Percentiles rank a stretch among this genome's conserved stretches.
These are phyloP conservation scores for Melanostoma scalare DNA, from an alignment of 2,888 invertebrate species.

Conservation along the genomic window DNA sequence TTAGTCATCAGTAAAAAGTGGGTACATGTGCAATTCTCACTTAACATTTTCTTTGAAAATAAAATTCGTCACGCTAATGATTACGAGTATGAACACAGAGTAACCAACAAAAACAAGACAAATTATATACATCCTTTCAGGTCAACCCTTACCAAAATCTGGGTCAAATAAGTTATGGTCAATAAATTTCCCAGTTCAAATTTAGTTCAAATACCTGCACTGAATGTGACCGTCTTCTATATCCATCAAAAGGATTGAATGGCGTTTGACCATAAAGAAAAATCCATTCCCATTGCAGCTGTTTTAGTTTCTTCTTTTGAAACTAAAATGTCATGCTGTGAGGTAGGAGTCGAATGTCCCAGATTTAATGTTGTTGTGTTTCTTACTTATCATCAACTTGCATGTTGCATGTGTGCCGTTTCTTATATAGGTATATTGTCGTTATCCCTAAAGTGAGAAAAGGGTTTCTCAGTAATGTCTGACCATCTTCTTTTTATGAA, in stretches of 20 bases:
- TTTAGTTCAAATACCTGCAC: slow-evolving; percentile 27
- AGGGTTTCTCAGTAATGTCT: slow-evolving; percentile 54
- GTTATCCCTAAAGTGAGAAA: slow-evolving; percentile 57
- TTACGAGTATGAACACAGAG: slow-evolving; percentile 31
- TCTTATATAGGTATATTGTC: slow-evolving; percentile 2
- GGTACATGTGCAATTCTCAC: slow-evolving; percentile 21
- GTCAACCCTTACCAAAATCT: slow-evolving; percentile 48
- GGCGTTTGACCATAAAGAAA: slow-evolving; percentile 38
- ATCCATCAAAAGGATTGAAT: slow-evolving; percentile 59
- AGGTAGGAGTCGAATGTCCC: slow-evolving; percentile 57
- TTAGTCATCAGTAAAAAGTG: neutral
- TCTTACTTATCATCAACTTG: slow-evolving; percentile 49
- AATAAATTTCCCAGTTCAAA: slow-evolving; percentile 54
- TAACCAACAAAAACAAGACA: slow-evolving; percentile 40
- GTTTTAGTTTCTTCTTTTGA: slow-evolving; percentile 15
- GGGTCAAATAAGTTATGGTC: slow-evolving; percentile 66
- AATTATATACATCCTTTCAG: slow-evolving; percentile 20
- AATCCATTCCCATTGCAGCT: slow-evolving; percentile 52
- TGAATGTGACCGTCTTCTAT: slow-evolving; percentile 29
- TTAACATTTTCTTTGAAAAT: slow-evolving; percentile 7
- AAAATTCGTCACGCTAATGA: slow-evolving; percentile 66
- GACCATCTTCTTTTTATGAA: slow-evolving; percentile 36
- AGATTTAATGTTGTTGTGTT: slow-evolving; percentile 57
- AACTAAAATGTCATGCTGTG: slow-evolving; percentile 47
- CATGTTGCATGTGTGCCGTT: slow-evolving; percentile 40